These are phyloP conservation scores for Plotosus lineatus DNA, from an alignment of 2,113 vertebrate genomes.

Conservation along the genomic window DNA sequence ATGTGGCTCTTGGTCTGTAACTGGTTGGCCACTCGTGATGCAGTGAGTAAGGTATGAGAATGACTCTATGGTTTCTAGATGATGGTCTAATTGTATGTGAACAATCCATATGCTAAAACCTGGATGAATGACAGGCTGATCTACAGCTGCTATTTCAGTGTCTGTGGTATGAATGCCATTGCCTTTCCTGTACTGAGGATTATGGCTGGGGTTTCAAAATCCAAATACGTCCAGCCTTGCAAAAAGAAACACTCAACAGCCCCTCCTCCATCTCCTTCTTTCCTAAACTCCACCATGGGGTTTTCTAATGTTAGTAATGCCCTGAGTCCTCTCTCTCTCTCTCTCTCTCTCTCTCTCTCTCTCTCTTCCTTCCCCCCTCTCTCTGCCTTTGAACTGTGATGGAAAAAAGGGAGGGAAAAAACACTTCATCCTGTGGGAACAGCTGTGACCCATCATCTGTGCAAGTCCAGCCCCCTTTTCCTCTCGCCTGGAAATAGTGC, in stretches of 20 bases:
- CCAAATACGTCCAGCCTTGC: constrained; percentile 34
- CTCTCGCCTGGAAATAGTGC: constrained; percentile 51
- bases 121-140: constrained; percentile 24
- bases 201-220: constrained; percentile 31
- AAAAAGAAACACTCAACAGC: constrained; percentile 30
- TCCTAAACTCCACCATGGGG: constrained; percentile 32
- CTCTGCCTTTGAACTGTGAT: constrained; percentile 51
- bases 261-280: constrained; percentile 27
- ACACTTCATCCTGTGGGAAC: constrained; percentile 54
- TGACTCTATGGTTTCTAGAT: too few relatives aligned
- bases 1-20: too few relatives aligned
- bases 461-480: constrained; percentile 33
- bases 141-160: constrained; percentile 32
- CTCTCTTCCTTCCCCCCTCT: constrained; percentile 29
- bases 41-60: not conserved
- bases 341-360: constrained; percentile 19
- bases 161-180: constrained; percentile 27
- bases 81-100: not conserved
- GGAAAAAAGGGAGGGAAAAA: constrained; percentile 44
- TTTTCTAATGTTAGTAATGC: constrained; percentile 49
- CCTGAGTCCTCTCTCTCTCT: constrained; percentile 35
- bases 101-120: constrained; percentile 1
- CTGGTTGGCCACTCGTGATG: too few relatives aligned
- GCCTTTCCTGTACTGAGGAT: constrained; percentile 28
- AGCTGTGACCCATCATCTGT: constrained; percentile 58